A percentile compares a stretch with the other conserved stretches of the same genome.
phyloP scores from a whole-genome alignment of 2,797 vertebrate genomes.

The Potorous gilbertii region DNA sequence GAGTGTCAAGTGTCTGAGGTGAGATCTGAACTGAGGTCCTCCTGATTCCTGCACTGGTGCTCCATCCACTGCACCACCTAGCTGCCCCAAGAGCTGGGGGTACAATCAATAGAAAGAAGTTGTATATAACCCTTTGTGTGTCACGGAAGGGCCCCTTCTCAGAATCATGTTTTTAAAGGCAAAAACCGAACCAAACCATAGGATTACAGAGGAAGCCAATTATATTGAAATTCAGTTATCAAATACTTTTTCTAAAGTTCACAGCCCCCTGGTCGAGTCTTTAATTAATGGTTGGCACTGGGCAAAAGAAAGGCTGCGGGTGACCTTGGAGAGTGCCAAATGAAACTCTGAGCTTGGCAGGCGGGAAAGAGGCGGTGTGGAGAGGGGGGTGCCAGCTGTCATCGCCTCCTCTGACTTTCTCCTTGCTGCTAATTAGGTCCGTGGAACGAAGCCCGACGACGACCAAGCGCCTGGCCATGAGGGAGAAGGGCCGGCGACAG shows the following conservation, averaged over 20 bases:
- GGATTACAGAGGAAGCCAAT: neutral
- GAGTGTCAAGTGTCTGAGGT: no score
- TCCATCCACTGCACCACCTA: no score
- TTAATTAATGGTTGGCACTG: neutral
- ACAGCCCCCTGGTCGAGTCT: neutral
- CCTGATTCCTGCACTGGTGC: no score
- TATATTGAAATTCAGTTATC: neutral
- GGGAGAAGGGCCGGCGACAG: slow-evolving; percentile 92
- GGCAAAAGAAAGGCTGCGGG: neutral
- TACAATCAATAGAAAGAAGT: neutral
- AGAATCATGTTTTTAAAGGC: neutral
- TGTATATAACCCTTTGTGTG: neutral
- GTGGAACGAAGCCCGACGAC: slow-evolving; percentile 84
- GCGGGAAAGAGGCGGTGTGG: neutral
- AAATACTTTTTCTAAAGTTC: neutral
- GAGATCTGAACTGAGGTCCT: no score
- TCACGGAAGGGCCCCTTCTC: neutral
- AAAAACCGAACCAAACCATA: neutral
- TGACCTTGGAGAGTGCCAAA: neutral
- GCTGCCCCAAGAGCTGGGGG: neutral
- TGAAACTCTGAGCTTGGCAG: neutral
- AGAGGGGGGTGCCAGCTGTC: neutral
- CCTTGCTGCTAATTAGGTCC: slow-evolving; percentile 81
- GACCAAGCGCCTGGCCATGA: slow-evolving; percentile 86
- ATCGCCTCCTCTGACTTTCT: neutral